Base-by-base conservation (phyloP, 35 echinoderm and acorn worm genomes). In the Apostichopus californicus region DNA sequence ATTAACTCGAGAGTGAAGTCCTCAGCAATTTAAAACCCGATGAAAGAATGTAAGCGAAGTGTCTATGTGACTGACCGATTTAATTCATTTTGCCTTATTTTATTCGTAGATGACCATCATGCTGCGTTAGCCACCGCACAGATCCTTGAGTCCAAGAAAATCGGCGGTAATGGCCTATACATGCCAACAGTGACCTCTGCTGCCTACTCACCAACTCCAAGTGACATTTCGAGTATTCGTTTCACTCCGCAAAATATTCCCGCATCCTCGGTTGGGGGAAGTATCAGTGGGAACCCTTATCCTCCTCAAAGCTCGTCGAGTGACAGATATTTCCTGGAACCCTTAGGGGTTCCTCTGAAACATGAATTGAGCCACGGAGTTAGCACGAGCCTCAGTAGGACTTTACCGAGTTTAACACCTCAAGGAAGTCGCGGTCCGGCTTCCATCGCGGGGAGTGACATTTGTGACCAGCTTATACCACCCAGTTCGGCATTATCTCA, bases 401-500 rank as follows among this genome's bases (percentile, higher is more conserved):
- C 89, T 54, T 34, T 96, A 78, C 75, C 92, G 24, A 78, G 79
- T 25, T 57, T 95, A 94, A 90, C 94, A 66, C 94, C 92, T 5
- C 92, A 93, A 46, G 83, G 80, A 53, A 93, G 92, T 87, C 61
- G 81, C 23, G 97, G 97, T 1, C 97, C 94, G 63, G 93, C 93
- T 60, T 99, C 97, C 6, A 93, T 96, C n/a, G 93, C 95, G 17
- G 97, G 95, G 3, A 96, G 97, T 85, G 97, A 99, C 80, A 86
- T 96, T 78, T 93, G 95, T 56, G 97, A 98, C 55, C 95, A 98
- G 54, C 77, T 95, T n/a, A 81, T 94, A 22, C 97, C 93, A 15
- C 97, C 97, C 22, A 92, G 97, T 52, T 99, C 97, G 13, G 95
- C 97, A 34, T 84, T 99, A 93, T 99, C 97, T 53, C 97, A 96